Base-by-base conservation (phyloP, 2,113 vertebrate species). In the Dissostichus mawsoni region DNA sequence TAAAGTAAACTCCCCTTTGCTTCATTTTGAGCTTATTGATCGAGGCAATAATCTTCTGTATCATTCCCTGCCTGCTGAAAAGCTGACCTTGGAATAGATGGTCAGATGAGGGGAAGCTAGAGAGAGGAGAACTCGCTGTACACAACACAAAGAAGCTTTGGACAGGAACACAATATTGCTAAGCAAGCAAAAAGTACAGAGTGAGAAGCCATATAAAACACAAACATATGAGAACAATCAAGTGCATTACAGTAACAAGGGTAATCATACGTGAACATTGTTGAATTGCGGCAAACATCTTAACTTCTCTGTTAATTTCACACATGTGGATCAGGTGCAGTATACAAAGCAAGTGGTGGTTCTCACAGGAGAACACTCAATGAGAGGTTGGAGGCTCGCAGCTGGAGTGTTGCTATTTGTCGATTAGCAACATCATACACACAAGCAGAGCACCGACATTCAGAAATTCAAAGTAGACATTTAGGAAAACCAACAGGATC, bases 1-100 rank as follows among this genome's bases (percentile, higher is more conserved):
- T 94, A 95, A 95, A 94, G 87, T 87, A 92, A 94, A 94, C 93
- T 94, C 94, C 94, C 94, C 90, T 92, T 93, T 95, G 94, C 91
- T 96, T 95, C 94, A 95, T 95, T 95, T 94, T 93, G 87, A 90
- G 85, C 93, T 96, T 95, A 96, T 95, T 96, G 95, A 96, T 95
- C 92, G 93, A 89, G 65, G 94, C 94, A 96, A 95, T 95, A 94
- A 94, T 95, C 94, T 95, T 94, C 92, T 90, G 92, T 94, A 95
- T 95, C 93, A 95, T 96, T 95, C 93, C 93, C 93, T 85, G 91
- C 92, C 87, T 74, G 84, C 94, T 91, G 93, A 95, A 95, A 92
- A 94, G 89, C 93, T 93, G 94, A 96, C 95, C 95, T 94, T 94
- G 94, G 90, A 93, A 90, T 94, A 92, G 93, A 92, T 91, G 90